Conservation (phyloP, 2,113 vertebrate species). For the Xenopus laevis region DNA sequence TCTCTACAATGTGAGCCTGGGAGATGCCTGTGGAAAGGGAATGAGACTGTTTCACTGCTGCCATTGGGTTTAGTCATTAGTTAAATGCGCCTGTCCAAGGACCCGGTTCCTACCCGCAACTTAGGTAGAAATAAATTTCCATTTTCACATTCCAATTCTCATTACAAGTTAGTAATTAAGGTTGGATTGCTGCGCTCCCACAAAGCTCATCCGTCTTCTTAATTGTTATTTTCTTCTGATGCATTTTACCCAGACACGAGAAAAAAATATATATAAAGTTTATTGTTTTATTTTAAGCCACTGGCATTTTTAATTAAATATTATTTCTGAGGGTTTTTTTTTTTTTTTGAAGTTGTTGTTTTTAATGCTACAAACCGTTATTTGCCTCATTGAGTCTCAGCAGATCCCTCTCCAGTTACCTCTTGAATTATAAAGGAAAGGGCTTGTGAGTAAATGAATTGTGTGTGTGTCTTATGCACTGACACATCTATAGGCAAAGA, state of each 20-base stretch:
- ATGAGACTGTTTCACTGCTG: conserved; percentile 66
- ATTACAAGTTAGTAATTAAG: conserved; percentile 76
- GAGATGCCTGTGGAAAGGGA: conserved; percentile 64
- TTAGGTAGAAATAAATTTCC: conserved; percentile 73
- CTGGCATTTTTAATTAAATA: conserved; percentile 3
- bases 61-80: conserved; percentile 29
- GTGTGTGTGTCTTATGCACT: too few relatives aligned
- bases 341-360: too few relatives aligned
- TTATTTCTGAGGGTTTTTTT: background rate
- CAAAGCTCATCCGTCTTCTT: conserved; percentile 64
- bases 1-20: conserved; percentile 67
- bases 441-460: too few relatives aligned
- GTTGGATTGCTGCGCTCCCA: conserved; percentile 67
- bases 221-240: conserved; percentile 68
- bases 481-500: too few relatives aligned
- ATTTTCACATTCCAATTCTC: conserved; percentile 72
- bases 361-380: too few relatives aligned
- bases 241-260: too few relatives aligned
- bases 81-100: conserved; percentile 39
- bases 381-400: too few relatives aligned
- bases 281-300: background rate
- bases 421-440: too few relatives aligned
- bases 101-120: conserved; percentile 70
- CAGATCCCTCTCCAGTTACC: too few relatives aligned
- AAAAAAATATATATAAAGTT: background rate